Evolutionary conservation across 2,113 vertebrate species (phyloP).

Genomic region (Suncus etruscus): DNA sequence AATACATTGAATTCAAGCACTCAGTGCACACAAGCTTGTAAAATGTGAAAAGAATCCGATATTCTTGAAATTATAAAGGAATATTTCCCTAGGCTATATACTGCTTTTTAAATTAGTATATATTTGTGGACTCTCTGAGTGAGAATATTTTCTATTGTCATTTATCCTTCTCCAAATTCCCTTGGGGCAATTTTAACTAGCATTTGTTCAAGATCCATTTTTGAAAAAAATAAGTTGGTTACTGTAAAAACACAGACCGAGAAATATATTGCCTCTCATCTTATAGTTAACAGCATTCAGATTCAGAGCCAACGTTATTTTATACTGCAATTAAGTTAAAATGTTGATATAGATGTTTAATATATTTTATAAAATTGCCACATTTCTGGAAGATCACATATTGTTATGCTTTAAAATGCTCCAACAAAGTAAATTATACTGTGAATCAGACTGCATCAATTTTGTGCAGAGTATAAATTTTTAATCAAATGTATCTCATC

Average conservation of each 20-base stretch:
- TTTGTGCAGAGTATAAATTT: slow-evolving; percentile 63
- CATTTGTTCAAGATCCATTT: slow-evolving; percentile 75
- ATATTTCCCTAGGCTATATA: neutral
- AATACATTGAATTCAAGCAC: neutral
- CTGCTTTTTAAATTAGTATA: slow-evolving; percentile 44
- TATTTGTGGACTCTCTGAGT: slow-evolving; percentile 53
- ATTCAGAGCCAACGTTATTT: slow-evolving; percentile 70
- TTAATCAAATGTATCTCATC: slow-evolving; percentile 55
- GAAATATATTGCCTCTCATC: slow-evolving; percentile 67
- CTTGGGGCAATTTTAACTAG: slow-evolving; percentile 70
- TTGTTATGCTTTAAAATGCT: slow-evolving; percentile 74
- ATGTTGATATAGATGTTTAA: slow-evolving; percentile 78
- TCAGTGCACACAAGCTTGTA: neutral
- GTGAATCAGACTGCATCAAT: slow-evolving; percentile 47
- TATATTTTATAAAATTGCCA: slow-evolving; percentile 79
- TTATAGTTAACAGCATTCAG: slow-evolving; percentile 68
- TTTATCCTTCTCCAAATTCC: slow-evolving; percentile 47
- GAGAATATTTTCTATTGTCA: slow-evolving; percentile 64
- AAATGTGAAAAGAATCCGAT: slow-evolving; percentile 37
- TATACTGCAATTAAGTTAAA: slow-evolving; percentile 76
- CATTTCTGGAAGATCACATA: slow-evolving; percentile 71
- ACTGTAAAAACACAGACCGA: slow-evolving; percentile 58
- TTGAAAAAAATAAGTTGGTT: slow-evolving; percentile 68
- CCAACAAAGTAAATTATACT: slow-evolving; percentile 72
- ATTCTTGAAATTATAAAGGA: neutral